Evolutionary conservation across 2,888 invertebrate species (phyloP), one percentile per base, ranked within the genome.

Genomic region (Chorisops tibialis): DNA sequence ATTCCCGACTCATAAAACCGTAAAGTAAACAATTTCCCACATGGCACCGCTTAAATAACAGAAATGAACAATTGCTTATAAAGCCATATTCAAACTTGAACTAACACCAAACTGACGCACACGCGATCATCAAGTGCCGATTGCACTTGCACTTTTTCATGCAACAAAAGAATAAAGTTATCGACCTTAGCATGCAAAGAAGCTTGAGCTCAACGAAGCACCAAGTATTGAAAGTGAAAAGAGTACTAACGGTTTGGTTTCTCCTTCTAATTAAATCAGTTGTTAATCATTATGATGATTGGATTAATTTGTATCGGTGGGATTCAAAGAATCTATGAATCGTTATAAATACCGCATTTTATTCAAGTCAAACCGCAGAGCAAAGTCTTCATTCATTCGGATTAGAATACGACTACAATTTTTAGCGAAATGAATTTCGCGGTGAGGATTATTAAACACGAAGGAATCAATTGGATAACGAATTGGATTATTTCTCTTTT

Each of bases 271-370:
- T n/a, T n/a, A n/a, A n/a, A n/a, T n/a, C n/a, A n/a, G n/a, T n/a
- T n/a, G n/a, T n/a, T n/a, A n/a, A n/a, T n/a, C n/a, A n/a, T n/a
- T n/a, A n/a, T n/a, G n/a, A n/a, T n/a, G n/a, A n/a, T n/a, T n/a
- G n/a, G n/a, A n/a, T n/a, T n/a, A n/a, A n/a, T n/a, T n/a, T n/a
- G n/a, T n/a, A 30, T 30, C 30, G 30, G 30, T 30, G 30, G 30
- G 30, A 30, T 30, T 30, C 30, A 7, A 30, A 7, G 30, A 30
- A 7, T 5, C 30, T 2, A 9, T 30, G 30, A 9, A 30, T 30
- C 30, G 35, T 56, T 56, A 56, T 56, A 56, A 56, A 56, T 56
- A 56, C 12, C 56, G 43, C n/a, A 30, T 16, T 18, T 14, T 12
- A 11, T 12, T 30, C 12, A 2, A 14, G 45, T 4, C 3, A 3